A percentile compares a stretch with the other conserved stretches of the same genome.
These are phyloP conservation scores for Choloepus didactylus DNA, from an alignment of 2,797 vertebrate species.

Conservation along the genomic window DNA sequence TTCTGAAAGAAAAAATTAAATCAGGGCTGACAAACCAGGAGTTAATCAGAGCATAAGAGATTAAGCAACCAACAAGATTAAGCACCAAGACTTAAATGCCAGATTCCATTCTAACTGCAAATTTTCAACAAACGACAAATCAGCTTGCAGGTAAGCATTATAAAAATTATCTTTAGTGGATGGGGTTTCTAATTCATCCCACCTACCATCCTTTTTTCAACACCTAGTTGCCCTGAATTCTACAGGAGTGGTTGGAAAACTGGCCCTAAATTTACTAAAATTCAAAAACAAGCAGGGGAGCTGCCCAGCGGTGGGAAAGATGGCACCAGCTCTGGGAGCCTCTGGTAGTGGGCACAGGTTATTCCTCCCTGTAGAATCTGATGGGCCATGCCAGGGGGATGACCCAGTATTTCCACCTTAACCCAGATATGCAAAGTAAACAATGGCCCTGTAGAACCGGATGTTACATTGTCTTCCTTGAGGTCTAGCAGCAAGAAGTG, in stretches of 20 bases:
- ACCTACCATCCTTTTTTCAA: neutral
- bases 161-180: neutral
- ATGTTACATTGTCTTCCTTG: slow-evolving; percentile 50
- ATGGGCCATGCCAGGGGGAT: slow-evolving; percentile 86
- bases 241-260: neutral
- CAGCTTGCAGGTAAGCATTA: neutral
- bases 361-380: slow-evolving; percentile 96
- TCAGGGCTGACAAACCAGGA: neutral
- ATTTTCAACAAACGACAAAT: neutral
- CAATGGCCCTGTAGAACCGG: too few species aligned
- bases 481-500: slow-evolving; percentile 62
- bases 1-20: slow-evolving; percentile 35
- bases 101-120: neutral
- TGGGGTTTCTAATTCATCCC: neutral
- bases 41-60: slow-evolving; percentile 31
- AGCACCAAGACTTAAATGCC: neutral
- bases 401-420: too few species aligned
- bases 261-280: neutral
- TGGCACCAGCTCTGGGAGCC: slow-evolving; percentile 86
- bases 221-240: neutral
- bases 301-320: slow-evolving; percentile 78
- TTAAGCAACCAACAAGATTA: neutral
- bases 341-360: slow-evolving; percentile 94
- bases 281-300: neutral
- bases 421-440: too few species aligned